Base-by-base conservation (phyloP, 2,113 vertebrate species). In the Neolamprologus toae region DNA sequence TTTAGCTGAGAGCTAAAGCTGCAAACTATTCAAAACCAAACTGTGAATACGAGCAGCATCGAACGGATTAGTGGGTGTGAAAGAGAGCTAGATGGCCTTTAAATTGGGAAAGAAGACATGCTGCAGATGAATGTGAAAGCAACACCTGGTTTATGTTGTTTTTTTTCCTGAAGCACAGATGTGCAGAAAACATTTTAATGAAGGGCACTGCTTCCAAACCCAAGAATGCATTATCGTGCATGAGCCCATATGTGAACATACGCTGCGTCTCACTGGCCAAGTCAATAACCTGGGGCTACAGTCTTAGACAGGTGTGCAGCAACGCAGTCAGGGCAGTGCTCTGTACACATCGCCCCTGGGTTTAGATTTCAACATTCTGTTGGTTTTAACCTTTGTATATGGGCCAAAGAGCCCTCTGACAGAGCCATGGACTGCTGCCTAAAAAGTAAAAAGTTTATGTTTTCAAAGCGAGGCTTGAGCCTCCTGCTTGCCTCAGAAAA, bases 261-360 rank as follows among this genome's bases (percentile, higher is more conserved):
- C 53, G 16, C 57, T 26, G 45, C 9, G 13, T 80, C 51, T 12
- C 55, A 73, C 83, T 91, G 83, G 92, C 87, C 55, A 63, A 91
- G 82, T 80, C 85, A 49, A 86, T 49, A 84, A 89, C 94, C 93
- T 31, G 71, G 82, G 89, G 93, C 93, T 94, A 51, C 76, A 91
- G 83, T 91, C 51, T 79, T 78, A 92, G 92, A 96, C 95, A 97
- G 96, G 95, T 96, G 96, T 95, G 95, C 87, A 87, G 85, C 40
- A 45, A 53, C 28, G 9, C 85, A 87, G 88, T 40, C 59, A 68
- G 63, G 47, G 61, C 78, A 73, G 71, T 11, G 61, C 83, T 87
- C 87, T 17, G 85, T 81, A 89, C 80, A 80, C 86, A 89, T 59
- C 8, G 80, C 94, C 91, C 61, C 80, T 19, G 90, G 95, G 88